Base-by-base conservation (phyloP, 2,888 invertebrate species). In the Epiblema foenella region DNA sequence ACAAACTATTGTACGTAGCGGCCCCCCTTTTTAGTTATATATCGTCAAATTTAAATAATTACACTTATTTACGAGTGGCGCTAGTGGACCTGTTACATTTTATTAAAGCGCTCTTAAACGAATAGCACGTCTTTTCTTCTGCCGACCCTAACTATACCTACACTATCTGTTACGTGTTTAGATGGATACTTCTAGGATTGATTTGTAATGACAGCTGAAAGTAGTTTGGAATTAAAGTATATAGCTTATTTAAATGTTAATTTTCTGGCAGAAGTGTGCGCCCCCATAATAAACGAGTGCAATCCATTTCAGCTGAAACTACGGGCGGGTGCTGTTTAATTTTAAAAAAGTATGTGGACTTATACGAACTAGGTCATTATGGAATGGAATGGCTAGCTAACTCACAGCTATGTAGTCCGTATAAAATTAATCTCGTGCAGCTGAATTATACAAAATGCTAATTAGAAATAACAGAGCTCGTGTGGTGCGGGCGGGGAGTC, bases 171-270 rank as follows among this genome's bases (percentile, higher is more conserved):
- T n/a, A n/a, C n/a, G n/a, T n/a, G n/a, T n/a, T n/a, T n/a, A n/a
- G n/a, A n/a, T n/a, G n/a, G n/a, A n/a, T n/a, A n/a, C n/a, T n/a
- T n/a, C n/a, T n/a, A n/a, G n/a, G n/a, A n/a, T n/a, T n/a, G n/a
- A n/a, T n/a, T n/a, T n/a, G n/a, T n/a, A n/a, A n/a, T n/a, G n/a
- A n/a, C n/a, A n/a, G n/a, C n/a, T n/a, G n/a, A n/a, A n/a, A n/a
- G n/a, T n/a, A n/a, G n/a, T n/a, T n/a, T n/a, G n/a, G n/a, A n/a
- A n/a, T n/a, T n/a, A n/a, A n/a, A 11, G 29, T 29, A 2, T 17
- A n/a, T 10, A 46, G 49, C 17, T 51, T 49, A 62, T 62, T 62
- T 49, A 62, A 62, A 51, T 62, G 51, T 49, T 18, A 62, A 62
- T 62, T 33, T 62, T 11, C 51, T 33, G 18, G 46, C 46, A 62